These are phyloP conservation scores for Torymus aiolomorphi DNA, from an alignment of 2,888 invertebrate species.

Conservation along the genomic window DNA sequence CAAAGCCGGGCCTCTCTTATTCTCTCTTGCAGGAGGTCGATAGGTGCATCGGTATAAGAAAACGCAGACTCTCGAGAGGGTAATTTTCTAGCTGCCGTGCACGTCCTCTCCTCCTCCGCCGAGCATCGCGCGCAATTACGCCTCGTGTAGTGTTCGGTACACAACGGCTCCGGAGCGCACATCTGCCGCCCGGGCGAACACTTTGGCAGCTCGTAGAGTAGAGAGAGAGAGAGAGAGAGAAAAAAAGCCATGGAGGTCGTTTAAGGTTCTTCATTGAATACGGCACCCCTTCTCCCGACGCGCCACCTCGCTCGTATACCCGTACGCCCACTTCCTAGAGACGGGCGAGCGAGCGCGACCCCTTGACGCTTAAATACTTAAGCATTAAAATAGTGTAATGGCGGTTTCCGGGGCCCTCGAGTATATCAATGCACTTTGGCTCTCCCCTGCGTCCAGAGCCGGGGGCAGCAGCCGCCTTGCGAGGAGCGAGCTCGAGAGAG, in stretches of 20 bases:
- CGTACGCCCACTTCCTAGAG: slow-evolving; percentile 71
- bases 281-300: slow-evolving; percentile 58
- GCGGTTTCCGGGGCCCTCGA: slow-evolving; percentile 68
- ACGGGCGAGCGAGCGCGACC: slow-evolving; percentile 34
- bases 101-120: not conserved
- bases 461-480: slow-evolving; percentile 10
- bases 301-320: slow-evolving; percentile 19
- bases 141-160: not conserved
- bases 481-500: not conserved
- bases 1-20: not conserved
- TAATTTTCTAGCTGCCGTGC: slow-evolving; percentile 15
- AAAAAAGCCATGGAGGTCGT: slow-evolving; percentile 43
- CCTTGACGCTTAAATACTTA: slow-evolving; percentile 70
- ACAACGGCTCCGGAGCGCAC: slow-evolving; percentile 14
- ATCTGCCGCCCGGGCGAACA: slow-evolving; percentile 42
- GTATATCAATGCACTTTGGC: slow-evolving; percentile 60
- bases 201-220: not conserved
- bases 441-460: not conserved
- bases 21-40: slow-evolving; percentile 4
- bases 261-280: slow-evolving; percentile 59
- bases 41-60: not conserved
- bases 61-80: slow-evolving; percentile 10
- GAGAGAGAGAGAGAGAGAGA: slow-evolving; percentile 5
- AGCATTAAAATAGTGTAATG: slow-evolving; percentile 72
- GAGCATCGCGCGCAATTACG: slow-evolving; percentile 32